Evolutionary conservation across 2,888 invertebrate genomes (phyloP), one percentile per base, ranked within the genome.

Genomic region (Lasioglossum villosulum): DNA sequence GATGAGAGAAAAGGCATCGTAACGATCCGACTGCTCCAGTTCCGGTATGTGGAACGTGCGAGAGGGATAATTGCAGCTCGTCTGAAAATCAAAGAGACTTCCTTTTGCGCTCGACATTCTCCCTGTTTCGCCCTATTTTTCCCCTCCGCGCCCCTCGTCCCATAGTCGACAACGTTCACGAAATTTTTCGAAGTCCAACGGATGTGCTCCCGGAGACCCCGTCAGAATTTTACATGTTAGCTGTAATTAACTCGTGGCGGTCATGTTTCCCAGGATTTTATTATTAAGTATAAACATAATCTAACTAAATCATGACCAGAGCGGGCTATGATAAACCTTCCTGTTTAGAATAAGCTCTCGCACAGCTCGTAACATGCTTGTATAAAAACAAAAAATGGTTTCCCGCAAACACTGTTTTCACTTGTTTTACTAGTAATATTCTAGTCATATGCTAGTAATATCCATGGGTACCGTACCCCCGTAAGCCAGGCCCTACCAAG

Each of bases 21-120:
- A 89, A 89, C 89, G 89, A 89, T 88, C 88, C 89, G 80, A 87
- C 83, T 86, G 90, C 83, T 90, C 90, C 80, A 90, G 87, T 90
- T 90, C 87, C 89, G 84, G 88, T 86, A 90, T 90, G 88, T 87
- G 86, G 88, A 87, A 86, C 90, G 88, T 89, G 84, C 88, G 85
- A 89, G 90, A 86, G 83, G 89, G 88, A 90, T 90, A 90, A 90
- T 90, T 90, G 89, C 89, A 84, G 90, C 82, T 84, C 87, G 82
- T 71, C 87, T 86, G 82, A 84, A 89, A 90, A 89, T 89, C 90
- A 90, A 89, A 90, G 90, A 84, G 86, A 88, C 89, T 90, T 89
- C 86, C 86, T 86, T 86, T 89, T 83, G 34, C 86, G 82, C 27
- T 80, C 85, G 87, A 86, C 84, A 81, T 76, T 76, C 77, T 74